Evolutionary conservation across 2,797 vertebrate species (phyloP), one percentile per base, ranked within the genome.

Genomic region (Yasuhikotakia modesta): DNA sequence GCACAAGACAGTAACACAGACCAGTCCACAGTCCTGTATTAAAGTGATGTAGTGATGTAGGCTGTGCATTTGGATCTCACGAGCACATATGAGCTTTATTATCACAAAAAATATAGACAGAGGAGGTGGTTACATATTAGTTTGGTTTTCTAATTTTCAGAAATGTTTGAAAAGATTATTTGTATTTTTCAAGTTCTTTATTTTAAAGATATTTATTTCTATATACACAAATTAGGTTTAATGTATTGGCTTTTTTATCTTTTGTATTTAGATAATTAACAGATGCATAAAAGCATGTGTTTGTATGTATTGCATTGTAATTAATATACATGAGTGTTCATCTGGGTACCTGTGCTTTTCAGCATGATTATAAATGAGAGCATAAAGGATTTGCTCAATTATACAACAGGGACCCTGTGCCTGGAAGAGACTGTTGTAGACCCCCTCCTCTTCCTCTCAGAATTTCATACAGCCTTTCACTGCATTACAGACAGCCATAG

Each of bases 401-500:
- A 64, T 73, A 65, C 19, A 70, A 52, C 46, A 63, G 52, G 13
- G 70, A 45, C 16, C 21, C n/a, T 52, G 45, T 45, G 61, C 24
- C 4, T 0, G 14, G 19, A 14, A 22, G 45, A n/a, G 68, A 50
- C 21, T 71, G 70, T 50, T 35, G 58, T 14, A 60, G 61, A 79
- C 17, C 17, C n/a, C 32, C 21, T 76, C 32, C 67, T 48, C 39
- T 48, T 50, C 60, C 45, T 32, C 53, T 14, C 43, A 16, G 0
- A 24, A 64, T 78, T 77, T 57, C 63, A 78, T 1, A 35, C 48
- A 27, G 60, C 60, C 61, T 69, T 65, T n/a, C 68, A 84, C 32
- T 55, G 66, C 73, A 87, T 79, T 79, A 73, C 30, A 58, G 17
- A 2, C 35, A 70, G 17, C 55, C n/a, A 17, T 17, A 53, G 70